These are phyloP conservation scores for Coracias cyanogaster DNA, from an alignment of 2,797 vertebrate genomes.

Conservation along the genomic window DNA sequence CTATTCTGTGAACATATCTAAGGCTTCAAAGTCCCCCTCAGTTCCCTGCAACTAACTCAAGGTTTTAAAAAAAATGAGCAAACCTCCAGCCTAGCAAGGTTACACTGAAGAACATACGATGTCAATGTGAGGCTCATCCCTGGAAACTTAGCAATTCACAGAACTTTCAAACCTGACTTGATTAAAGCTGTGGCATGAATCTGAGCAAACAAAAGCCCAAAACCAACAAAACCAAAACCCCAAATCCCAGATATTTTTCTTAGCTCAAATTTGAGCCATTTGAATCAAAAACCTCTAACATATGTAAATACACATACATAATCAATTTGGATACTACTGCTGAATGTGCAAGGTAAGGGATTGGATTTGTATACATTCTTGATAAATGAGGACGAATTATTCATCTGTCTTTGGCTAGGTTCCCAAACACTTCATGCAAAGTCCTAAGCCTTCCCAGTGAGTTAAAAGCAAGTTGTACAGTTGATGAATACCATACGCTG, in stretches of 20 bases:
- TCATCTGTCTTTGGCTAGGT: background rate
- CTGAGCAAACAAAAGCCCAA: background rate
- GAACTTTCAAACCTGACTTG: background rate
- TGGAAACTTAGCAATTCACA: background rate
- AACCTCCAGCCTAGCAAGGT: background rate
- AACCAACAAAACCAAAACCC: background rate
- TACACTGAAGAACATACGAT: background rate
- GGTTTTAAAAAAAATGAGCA: background rate
- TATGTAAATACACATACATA: background rate
- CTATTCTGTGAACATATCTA: background rate
- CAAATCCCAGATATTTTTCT: background rate
- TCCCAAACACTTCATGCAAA: background rate
- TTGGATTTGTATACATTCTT: background rate
- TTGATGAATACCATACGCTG: background rate
- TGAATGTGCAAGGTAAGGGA: background rate
- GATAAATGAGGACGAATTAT: background rate
- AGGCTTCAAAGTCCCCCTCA: background rate
- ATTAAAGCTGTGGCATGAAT: background rate
- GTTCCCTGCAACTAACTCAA: background rate
- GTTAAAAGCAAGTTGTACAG: background rate
- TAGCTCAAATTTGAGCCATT: background rate
- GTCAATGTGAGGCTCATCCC: background rate
- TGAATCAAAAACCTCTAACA: background rate
- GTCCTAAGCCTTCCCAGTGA: background rate
- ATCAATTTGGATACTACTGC: background rate